Percentiles rank a stretch among this genome's conserved stretches.
phyloP scores from a whole-genome alignment of 2,888 invertebrate species.

The Calameuta pallipes region DNA sequence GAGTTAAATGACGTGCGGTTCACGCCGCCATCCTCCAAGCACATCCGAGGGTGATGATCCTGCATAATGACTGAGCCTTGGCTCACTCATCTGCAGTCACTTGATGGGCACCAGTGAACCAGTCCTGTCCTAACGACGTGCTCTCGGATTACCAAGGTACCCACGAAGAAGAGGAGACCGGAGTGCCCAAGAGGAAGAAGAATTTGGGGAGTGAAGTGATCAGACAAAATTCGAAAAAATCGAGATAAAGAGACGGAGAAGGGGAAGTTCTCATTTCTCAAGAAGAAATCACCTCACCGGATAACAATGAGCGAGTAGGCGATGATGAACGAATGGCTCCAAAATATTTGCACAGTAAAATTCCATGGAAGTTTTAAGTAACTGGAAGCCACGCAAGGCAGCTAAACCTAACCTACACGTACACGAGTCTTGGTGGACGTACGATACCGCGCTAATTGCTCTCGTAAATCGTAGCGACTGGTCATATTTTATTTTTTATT shows the following conservation, averaged over 20 bases:
- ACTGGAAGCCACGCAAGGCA: not conserved
- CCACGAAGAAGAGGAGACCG: not conserved
- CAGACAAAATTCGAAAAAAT: not conserved
- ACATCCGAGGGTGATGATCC: constrained; percentile 5
- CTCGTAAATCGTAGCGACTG: not conserved
- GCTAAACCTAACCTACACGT: not conserved
- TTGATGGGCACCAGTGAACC: constrained; percentile 7
- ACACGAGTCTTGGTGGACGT: not conserved
- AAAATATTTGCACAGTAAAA: not conserved
- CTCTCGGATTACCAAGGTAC: constrained; percentile 4
- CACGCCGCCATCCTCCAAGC: not conserved
- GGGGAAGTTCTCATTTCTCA: no score
- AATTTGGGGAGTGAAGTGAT: not conserved
- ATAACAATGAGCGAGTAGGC: not conserved
- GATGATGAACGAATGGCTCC: not conserved
- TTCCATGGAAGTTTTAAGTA: not conserved
- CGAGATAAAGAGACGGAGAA: not conserved
- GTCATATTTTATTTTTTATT: not conserved
- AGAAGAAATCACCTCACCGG: not conserved
- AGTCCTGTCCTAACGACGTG: constrained; percentile 8
- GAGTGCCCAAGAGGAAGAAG: not conserved
- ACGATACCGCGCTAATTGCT: not conserved
- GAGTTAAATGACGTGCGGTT: constrained; percentile 1
- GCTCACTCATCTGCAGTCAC: constrained; percentile 8
- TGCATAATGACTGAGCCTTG: constrained; percentile 7